phyloP scores from a whole-genome alignment of 2,113 vertebrate genomes.

The Phocoena phocoena region DNA sequence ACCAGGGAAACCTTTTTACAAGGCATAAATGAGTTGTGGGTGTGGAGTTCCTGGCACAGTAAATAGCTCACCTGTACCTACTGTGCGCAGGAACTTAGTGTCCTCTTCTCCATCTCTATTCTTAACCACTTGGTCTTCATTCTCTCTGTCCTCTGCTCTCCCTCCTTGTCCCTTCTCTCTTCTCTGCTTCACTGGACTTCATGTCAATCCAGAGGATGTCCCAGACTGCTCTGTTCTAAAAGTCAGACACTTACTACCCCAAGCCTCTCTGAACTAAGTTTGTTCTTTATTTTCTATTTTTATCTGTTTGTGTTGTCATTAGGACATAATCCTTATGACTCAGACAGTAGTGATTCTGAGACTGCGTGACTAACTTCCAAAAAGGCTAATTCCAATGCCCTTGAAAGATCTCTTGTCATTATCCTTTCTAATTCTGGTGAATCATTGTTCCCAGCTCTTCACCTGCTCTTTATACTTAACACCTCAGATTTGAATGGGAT shows the following conservation, averaged over 20 bases:
- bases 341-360: not conserved
- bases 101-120: not conserved
- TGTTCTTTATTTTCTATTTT: slow-evolving; percentile 30
- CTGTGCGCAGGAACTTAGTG: not conserved
- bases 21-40: not conserved
- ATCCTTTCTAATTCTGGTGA: not conserved
- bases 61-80: not conserved
- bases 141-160: not conserved
- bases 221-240: not conserved
- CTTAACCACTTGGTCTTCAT: not conserved
- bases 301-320: not conserved
- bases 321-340: slow-evolving; percentile 26
- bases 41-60: not conserved
- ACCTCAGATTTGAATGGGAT: not conserved
- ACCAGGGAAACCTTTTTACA: not conserved
- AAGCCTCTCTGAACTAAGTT: not conserved
- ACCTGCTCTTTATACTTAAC: not conserved
- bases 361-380: not conserved
- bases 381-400: not conserved
- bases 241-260: not conserved
- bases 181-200: not conserved
- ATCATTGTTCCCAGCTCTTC: not conserved
- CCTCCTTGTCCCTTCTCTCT: not conserved
- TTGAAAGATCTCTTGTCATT: not conserved
- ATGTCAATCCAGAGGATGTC: not conserved